Evolutionary conservation across 2,797 vertebrate genomes (phyloP), one percentile per base, ranked within the genome.

Genomic region (Propithecus deckenii): DNA sequence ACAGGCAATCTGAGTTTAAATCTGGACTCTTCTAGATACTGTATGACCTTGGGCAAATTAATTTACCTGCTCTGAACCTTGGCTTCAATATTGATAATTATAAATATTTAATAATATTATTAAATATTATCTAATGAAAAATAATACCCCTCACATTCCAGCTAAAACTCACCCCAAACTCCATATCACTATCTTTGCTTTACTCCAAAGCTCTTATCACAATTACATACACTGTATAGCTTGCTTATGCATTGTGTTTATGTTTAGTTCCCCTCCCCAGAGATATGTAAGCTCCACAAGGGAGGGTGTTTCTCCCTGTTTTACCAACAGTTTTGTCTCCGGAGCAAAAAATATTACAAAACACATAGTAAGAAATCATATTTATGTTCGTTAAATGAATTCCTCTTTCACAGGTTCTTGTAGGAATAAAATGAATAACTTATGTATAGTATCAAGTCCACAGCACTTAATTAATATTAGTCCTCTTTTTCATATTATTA

Each of bases 371-470:
- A 89, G 22, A 35, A 25, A 25, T 38, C 32, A 59, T 84, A 79
- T 74, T 93, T 94, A 69, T 35, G 75, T 92, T 89, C 76, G 32
- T 67, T 71, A 35, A 75, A 48, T 7, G 94, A 94, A 85, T 87
- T 76, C 9, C 38, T 74, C 4, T 46, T 91, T 81, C 71, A 86
- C 4, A 43, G 7, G 12, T 79, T 81, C 23, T 93, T 81, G 9
- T 43, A 38, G 59, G 23, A 94, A 48, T 61, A 88, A 96, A 92
- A 63, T 61, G 10, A 65, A 67, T 69, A 28, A 41, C 3, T 74
- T 85, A 59, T 35, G 7, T 50, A 75, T 41, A 80, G 32, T 18
- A 79, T 55, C 43, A 41, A 87, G 8, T 23, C 5, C 12, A 38
- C 1, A 71, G 20, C 17, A 79, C 7, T 11, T 71, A 48, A 78